A percentile compares a stretch with the other conserved stretches of the same genome.
Conservation (phyloP, 2,797 vertebrate species). For the Sebastiscus tertius region DNA sequence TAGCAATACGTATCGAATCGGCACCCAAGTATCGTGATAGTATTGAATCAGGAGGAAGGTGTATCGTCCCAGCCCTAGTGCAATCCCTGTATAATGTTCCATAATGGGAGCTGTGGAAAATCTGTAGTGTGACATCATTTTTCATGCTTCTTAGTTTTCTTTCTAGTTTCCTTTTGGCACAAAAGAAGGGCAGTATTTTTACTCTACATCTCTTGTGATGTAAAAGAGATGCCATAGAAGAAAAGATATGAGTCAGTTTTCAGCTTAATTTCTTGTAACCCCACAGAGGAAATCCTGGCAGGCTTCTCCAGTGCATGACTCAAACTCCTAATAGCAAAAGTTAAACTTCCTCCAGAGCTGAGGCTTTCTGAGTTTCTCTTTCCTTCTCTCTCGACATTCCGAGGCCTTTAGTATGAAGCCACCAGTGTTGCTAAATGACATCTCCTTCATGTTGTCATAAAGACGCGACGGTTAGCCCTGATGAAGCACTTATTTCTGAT, state of each 20-base stretch:
- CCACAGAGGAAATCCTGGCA: not conserved
- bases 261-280: not conserved
- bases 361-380: not conserved
- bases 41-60: rapidly evolving
- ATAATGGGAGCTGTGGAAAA: not conserved
- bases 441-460: slow-evolving; percentile 3
- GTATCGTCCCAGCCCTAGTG: too few species aligned
- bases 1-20: too few species aligned
- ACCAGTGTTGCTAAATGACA: not conserved
- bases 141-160: not conserved
- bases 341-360: not conserved
- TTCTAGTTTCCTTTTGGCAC: not conserved
- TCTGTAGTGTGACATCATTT: not conserved
- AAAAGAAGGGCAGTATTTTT: not conserved
- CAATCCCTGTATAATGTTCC: not conserved
- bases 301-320: slow-evolving; percentile 30
- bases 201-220: not conserved
- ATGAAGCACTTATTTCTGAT: slow-evolving; percentile 51
- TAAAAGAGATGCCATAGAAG: not conserved
- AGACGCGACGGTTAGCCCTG: slow-evolving; percentile 1
- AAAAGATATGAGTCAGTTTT: slow-evolving; percentile 6
- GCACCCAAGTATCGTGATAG: too few species aligned
- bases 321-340: slow-evolving; percentile 4
- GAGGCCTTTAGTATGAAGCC: not conserved
- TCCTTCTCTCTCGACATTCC: not conserved